These are phyloP conservation scores for Trichacis sp. DNA, from an alignment of 2,888 invertebrate genomes.

Conservation along the genomic window DNA sequence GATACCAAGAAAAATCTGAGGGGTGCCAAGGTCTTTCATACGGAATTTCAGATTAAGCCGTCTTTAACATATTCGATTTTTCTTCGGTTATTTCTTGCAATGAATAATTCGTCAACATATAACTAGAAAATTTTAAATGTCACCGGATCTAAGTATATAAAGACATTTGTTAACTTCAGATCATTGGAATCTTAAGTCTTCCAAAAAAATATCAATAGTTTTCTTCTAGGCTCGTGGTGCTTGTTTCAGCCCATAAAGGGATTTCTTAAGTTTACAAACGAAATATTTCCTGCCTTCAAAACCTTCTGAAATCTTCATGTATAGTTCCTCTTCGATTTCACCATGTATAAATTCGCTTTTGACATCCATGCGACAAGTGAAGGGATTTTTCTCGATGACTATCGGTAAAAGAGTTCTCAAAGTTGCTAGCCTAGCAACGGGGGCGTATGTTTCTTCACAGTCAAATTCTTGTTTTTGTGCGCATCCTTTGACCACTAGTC, in stretches of 20 bases:
- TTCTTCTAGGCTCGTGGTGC: slow-evolving; percentile 51
- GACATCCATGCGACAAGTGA: slow-evolving; percentile 36
- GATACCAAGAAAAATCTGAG: slow-evolving; percentile 47
- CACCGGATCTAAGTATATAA: slow-evolving; percentile 32
- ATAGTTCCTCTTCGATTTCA: slow-evolving; percentile 45
- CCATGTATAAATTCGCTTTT: slow-evolving; percentile 54
- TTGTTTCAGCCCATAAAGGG: slow-evolving; percentile 55
- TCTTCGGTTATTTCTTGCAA: slow-evolving; percentile 35
- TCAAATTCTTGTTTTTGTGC: slow-evolving; percentile 46
- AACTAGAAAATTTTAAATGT: slow-evolving; percentile 33
- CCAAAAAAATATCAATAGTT: slow-evolving; percentile 40
- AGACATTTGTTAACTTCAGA: slow-evolving; percentile 48
- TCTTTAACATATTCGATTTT: slow-evolving; percentile 39
- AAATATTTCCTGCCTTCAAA: slow-evolving; percentile 11
- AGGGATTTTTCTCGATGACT: slow-evolving; percentile 28
- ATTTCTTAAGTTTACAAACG: slow-evolving; percentile 48
- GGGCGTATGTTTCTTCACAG: slow-evolving; percentile 52
- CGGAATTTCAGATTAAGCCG: slow-evolving; percentile 40
- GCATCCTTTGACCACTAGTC: slow-evolving; percentile 49
- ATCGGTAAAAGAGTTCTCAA: slow-evolving; percentile 30
- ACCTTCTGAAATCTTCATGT: slow-evolving; percentile 42
- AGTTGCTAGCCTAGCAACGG: slow-evolving; percentile 46
- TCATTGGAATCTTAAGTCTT: slow-evolving; percentile 31
- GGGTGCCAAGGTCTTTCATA: slow-evolving; percentile 50
- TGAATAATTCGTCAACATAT: slow-evolving; percentile 53